These are phyloP conservation scores for Diaprepes abbreviatus DNA, from an alignment of 2,888 invertebrate genomes.

Conservation along the genomic window DNA sequence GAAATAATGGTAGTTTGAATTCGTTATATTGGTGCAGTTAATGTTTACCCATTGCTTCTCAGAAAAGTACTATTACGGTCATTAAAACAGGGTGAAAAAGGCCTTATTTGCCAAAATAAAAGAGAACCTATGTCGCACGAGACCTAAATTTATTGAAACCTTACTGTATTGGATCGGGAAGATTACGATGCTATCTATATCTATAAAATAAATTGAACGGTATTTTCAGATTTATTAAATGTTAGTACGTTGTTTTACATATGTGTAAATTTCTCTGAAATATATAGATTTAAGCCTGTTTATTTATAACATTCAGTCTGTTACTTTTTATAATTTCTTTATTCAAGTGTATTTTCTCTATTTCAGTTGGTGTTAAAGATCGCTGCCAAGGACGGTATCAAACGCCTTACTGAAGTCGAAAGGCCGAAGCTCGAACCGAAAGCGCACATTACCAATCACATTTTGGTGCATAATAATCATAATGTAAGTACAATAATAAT, in stretches of 20 bases:
- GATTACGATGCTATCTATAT: not conserved
- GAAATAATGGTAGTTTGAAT: too few species aligned
- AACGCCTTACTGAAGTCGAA: constrained; percentile 73
- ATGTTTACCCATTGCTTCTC: not conserved
- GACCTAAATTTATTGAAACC: constrained; percentile 10
- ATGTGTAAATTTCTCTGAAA: too few species aligned
- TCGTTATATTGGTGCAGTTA: constrained; percentile 2
- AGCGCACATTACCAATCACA: constrained; percentile 72
- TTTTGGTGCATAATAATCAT: constrained; percentile 66
- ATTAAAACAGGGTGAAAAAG: constrained; percentile 7
- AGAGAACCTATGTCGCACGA: constrained; percentile 4
- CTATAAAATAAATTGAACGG: constrained; percentile 1
- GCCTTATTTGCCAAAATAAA: constrained; percentile 26
- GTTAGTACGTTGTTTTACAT: too few species aligned
- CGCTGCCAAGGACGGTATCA: constrained; percentile 72
- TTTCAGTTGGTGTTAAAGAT: constrained; percentile 71
- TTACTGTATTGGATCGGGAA: not conserved
- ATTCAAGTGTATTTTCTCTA: constrained; percentile 50
- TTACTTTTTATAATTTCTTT: too few species aligned
- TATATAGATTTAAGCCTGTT: too few species aligned
- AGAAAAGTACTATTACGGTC: not conserved
- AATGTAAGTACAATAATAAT: constrained; percentile 62
- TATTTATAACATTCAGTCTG: too few species aligned
- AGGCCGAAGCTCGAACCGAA: constrained; percentile 73
- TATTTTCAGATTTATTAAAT: too few species aligned